Conservation (phyloP, 1,140 invertebrate genomes). For the Halotydeus destructor region DNA sequence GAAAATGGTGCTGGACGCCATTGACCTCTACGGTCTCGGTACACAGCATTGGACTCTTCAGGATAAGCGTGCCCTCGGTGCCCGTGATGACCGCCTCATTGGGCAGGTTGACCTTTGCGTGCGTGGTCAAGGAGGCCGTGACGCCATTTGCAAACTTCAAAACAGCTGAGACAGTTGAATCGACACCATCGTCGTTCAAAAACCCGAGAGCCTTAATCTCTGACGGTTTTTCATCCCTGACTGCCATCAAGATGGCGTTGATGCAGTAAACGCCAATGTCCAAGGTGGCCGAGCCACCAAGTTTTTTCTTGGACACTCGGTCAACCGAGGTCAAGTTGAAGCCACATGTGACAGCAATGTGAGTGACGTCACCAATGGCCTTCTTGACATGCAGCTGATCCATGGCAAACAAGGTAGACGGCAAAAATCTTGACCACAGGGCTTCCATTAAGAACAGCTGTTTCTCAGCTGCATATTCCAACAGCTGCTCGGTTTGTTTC, state of each 20-base stretch:
- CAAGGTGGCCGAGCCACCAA: slow-evolving; percentile 56
- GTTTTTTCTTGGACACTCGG: slow-evolving; percentile 36
- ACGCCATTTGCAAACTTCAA: slow-evolving; percentile 39
- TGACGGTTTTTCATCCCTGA: slow-evolving; percentile 35
- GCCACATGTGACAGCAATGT: slow-evolving; percentile 45
- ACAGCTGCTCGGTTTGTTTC: slow-evolving; percentile 33
- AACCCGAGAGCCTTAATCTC: slow-evolving; percentile 38
- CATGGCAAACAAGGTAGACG: slow-evolving; percentile 40
- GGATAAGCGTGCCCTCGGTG: slow-evolving; percentile 39
- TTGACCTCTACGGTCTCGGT: slow-evolving; percentile 15
- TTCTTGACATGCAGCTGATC: slow-evolving; percentile 36
- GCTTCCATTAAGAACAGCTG: slow-evolving; percentile 27
- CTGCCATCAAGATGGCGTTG: slow-evolving; percentile 49
- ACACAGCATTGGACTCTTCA: slow-evolving; percentile 21
- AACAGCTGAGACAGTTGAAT: slow-evolving; percentile 36
- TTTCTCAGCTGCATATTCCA: slow-evolving; percentile 34
- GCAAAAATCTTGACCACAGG: slow-evolving; percentile 60
- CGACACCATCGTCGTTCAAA: slow-evolving; percentile 43
- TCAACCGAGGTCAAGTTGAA: slow-evolving; percentile 32
- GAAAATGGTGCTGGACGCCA: slow-evolving; percentile 25
- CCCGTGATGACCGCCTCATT: slow-evolving; percentile 45
- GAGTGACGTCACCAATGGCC: slow-evolving; percentile 43
- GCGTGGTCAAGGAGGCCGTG: slow-evolving; percentile 37
- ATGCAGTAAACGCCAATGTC: slow-evolving; percentile 63
- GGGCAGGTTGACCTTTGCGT: slow-evolving; percentile 29